Conservation (phyloP, 2,888 invertebrate genomes). For the Himalopsyche japonica region DNA sequence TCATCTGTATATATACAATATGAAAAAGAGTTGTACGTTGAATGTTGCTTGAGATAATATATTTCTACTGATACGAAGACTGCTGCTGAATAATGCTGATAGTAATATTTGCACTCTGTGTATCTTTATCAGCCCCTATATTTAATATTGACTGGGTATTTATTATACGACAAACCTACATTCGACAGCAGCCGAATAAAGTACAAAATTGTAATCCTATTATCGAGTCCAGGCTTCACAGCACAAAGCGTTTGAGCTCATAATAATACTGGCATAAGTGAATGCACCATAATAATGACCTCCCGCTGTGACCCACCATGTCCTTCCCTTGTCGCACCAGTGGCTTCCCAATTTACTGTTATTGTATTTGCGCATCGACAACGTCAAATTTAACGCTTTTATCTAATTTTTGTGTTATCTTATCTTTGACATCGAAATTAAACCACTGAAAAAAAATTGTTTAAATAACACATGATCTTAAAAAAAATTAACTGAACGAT, state of each 20-base stretch:
- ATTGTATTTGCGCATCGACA: too few species aligned
- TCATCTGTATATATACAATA: too few species aligned
- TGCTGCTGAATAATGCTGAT: neutral
- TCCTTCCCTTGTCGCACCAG: neutral
- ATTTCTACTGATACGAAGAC: too few species aligned
- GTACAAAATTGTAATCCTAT: slow-evolving; percentile 4
- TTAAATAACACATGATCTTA: too few species aligned
- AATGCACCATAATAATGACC: neutral
- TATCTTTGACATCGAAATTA: too few species aligned
- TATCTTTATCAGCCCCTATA: neutral
- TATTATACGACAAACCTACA: neutral
- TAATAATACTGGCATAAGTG: neutral
- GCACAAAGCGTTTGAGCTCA: slow-evolving; percentile 4
- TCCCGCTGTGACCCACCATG: neutral
- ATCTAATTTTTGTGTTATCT: too few species aligned
- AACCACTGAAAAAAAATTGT: too few species aligned
- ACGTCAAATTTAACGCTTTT: too few species aligned
- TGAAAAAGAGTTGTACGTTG: too few species aligned
- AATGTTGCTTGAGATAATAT: too few species aligned
- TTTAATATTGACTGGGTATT: neutral
- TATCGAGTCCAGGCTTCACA: neutral
- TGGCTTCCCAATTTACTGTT: neutral
- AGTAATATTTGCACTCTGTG: neutral
- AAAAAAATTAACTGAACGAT: too few species aligned
- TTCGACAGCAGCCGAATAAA: neutral